phyloP scores from a whole-genome alignment of 2,888 invertebrate genomes.

The Catocala nupta region DNA sequence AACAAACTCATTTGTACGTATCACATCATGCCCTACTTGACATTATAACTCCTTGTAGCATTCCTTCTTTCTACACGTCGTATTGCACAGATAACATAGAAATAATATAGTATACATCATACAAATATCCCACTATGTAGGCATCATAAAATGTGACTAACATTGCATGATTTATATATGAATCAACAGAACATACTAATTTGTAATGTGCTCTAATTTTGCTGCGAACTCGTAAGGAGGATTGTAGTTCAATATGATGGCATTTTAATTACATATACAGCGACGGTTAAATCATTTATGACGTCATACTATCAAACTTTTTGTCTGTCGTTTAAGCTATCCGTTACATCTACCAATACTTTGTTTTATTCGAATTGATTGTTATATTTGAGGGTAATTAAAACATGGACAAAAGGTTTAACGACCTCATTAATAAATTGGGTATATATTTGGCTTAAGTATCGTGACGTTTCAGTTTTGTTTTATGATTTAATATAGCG shows the following conservation, averaged over 20 bases:
- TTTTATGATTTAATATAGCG: not conserved
- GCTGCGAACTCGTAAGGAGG: not conserved
- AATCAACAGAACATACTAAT: constrained; percentile 16
- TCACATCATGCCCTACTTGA: constrained; percentile 14
- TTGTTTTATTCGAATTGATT: too few species aligned
- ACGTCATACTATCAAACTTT: constrained; percentile 35
- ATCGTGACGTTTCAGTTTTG: not conserved
- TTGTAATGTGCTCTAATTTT: constrained; percentile 9
- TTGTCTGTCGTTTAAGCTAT: constrained; percentile 13
- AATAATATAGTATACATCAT: constrained; percentile 21
- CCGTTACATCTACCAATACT: too few species aligned
- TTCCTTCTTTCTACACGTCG: constrained; percentile 40
- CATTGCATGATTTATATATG: constrained; percentile 47
- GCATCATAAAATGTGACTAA: constrained; percentile 49
- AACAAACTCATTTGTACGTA: constrained; percentile 24
- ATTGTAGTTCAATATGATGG: constrained; percentile 21
- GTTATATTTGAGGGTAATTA: not conserved
- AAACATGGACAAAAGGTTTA: constrained; percentile 1
- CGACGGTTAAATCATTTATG: constrained; percentile 29
- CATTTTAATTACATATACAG: constrained; percentile 43
- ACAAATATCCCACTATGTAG: constrained; percentile 21
- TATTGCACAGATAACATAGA: constrained; percentile 34
- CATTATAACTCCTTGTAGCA: constrained; percentile 14
- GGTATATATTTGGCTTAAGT: not conserved
- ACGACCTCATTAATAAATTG: not conserved